phyloP scores from a whole-genome alignment of 2,888 invertebrate species.

The Miltochrista miniata region DNA sequence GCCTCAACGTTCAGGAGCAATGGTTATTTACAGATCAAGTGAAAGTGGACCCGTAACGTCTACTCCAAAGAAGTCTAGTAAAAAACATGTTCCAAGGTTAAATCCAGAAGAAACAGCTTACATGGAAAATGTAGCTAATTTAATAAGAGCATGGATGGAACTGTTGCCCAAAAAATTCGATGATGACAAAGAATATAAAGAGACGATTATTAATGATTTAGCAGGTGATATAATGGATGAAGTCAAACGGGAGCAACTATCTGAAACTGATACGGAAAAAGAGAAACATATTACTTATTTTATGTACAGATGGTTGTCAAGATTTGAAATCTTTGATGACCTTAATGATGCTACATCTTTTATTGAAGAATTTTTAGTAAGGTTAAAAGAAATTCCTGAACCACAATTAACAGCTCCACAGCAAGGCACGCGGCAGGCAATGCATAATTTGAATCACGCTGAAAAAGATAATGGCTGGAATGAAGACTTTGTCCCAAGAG shows the following conservation, averaged over 20 bases:
- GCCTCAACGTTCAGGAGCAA: constrained; percentile 22
- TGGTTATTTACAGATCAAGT: constrained; percentile 41
- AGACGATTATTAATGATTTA: constrained; percentile 49
- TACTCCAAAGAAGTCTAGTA: constrained; percentile 40
- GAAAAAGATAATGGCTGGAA: constrained; percentile 24
- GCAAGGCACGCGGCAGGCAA: constrained; percentile 48
- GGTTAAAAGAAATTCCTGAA: constrained; percentile 36
- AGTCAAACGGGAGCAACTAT: constrained; percentile 44
- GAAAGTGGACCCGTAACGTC: constrained; percentile 40
- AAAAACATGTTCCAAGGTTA: constrained; percentile 33
- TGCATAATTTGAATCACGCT: constrained; percentile 36
- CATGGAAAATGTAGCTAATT: constrained; percentile 31
- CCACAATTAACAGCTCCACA: constrained; percentile 45
- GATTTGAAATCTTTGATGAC: constrained; percentile 46
- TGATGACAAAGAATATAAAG: constrained; percentile 45
- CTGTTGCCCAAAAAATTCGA: constrained; percentile 43
- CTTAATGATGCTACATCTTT: constrained; percentile 37
- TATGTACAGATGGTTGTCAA: constrained; percentile 51
- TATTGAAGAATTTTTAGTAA: constrained; percentile 35
- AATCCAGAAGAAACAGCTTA: constrained; percentile 47
- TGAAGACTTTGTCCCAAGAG: constrained; percentile 37
- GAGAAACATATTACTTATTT: constrained; percentile 39
- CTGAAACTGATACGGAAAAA: constrained; percentile 30
- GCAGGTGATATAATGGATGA: constrained; percentile 52
- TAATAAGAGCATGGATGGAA: constrained; percentile 50